Base-by-base conservation (phyloP, 2,888 invertebrate genomes). In the Uloborus plumipes region DNA sequence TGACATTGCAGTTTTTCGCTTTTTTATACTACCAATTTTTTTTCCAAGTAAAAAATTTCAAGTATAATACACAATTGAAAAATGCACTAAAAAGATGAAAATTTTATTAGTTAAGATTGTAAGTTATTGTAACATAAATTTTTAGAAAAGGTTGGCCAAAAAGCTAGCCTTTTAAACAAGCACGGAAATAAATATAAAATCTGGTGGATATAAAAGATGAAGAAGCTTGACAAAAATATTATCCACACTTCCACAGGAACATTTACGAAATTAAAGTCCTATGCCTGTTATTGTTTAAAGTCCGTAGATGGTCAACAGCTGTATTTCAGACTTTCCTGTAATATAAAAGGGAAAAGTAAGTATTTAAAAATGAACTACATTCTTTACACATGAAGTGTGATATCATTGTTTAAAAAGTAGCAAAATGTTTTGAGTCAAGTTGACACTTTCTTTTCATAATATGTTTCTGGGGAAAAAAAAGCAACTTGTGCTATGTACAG, bases 161-260 rank as follows among this genome's bases (percentile, higher is more conserved):
- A 80, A 77, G 49, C 70, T 69, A 80, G 80, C 80, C 74, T 69
- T 53, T 66, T 80, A 80, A 80, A 74, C 61, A 74, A 80, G 80
- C 74, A 80, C 69, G 74, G 80, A 80, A 80, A 80, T 80, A 80
- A 80, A 80, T 80, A 80, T 80, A 80, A 80, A 80, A 80, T 74
- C 64, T 80, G 80, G 80, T 80, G 80, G 80, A 80, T 80, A 80
- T 74, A 80, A 80, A 80, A 80, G 80, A 80, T 74, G 74, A 69
- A 80, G 39, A 80, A 69, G 79, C 73, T 73, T 67, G 79, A 80
- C 80, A 80, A 80, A 80, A 80, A 80, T 80, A 80, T 80, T 80
- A 80, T 80, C 80, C 80, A 79, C 78, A 80, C 80, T 70, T 80
- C 65, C 70, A 80, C 62, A 74, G 74, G 80, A 80, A 80, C 69